phyloP scores from a whole-genome alignment of 2,888 invertebrate genomes.

The Himalopsyche kuldschensis region DNA sequence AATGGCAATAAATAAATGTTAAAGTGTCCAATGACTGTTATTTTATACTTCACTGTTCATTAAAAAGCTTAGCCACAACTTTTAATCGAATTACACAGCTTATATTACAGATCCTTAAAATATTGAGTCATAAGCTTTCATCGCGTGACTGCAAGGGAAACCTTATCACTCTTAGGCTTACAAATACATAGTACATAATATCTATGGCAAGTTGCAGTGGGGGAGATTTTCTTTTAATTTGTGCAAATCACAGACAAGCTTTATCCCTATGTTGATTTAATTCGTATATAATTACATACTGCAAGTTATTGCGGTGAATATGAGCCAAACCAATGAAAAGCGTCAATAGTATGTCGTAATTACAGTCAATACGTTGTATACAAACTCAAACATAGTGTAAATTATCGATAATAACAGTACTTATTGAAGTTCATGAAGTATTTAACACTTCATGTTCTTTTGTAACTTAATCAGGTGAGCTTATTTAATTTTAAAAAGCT shows the following conservation, averaged over 20 bases:
- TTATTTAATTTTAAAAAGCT: too few species aligned
- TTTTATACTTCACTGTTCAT: background rate
- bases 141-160: constrained; percentile 34
- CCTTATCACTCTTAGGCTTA: constrained; percentile 11
- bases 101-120: constrained; percentile 9
- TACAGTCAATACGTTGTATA: too few species aligned
- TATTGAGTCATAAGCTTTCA: constrained; percentile 34
- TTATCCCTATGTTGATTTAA: background rate
- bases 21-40: background rate
- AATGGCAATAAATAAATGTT: too few species aligned
- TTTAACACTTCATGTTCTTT: too few species aligned
- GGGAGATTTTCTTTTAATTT: background rate
- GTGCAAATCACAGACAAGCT: background rate
- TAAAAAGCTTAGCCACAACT: background rate
- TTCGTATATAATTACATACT: background rate
- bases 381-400: too few species aligned
- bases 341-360: too few species aligned
- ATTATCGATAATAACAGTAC: too few species aligned
- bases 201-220: background rate
- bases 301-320: background rate
- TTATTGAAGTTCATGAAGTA: too few species aligned
- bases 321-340: background rate
- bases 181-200: background rate
- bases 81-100: constrained; percentile 5
- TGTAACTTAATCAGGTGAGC: too few species aligned